These are phyloP conservation scores for Chorisops tibialis DNA, from an alignment of 2,888 invertebrate species.

Conservation along the genomic window DNA sequence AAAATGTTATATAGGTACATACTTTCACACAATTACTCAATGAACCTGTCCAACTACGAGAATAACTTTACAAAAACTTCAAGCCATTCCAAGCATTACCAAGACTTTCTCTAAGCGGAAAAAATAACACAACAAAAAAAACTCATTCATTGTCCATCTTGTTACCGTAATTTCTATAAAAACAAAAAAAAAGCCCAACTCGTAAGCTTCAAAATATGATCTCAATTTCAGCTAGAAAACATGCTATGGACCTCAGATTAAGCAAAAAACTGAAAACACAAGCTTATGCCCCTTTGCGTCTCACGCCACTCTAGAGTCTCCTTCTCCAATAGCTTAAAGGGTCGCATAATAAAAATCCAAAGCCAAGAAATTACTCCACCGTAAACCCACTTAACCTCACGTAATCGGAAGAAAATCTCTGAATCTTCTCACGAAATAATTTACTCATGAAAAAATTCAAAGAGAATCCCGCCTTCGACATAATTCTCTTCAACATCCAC, in stretches of 20 bases:
- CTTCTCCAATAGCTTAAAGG: background rate
- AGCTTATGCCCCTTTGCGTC: background rate
- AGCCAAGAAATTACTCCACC: slow-evolving; percentile 27
- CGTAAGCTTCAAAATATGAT: slow-evolving; percentile 8
- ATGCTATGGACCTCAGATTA: background rate
- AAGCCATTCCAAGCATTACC: no score
- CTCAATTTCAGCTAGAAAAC: slow-evolving; percentile 11
- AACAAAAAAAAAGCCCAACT: no score
- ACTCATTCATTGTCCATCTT: slow-evolving; percentile 3
- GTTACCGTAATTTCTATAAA: slow-evolving; percentile 8
- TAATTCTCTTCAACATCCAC: no score
- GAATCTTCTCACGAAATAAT: slow-evolving; percentile 24
- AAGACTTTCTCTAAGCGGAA: background rate
- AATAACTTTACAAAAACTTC: no score
- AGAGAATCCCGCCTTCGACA: no score
- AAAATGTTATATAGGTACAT: no score
- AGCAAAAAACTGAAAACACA: background rate
- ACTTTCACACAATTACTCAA: no score
- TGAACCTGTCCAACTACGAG: no score
- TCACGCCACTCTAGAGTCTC: background rate
- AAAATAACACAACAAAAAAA: background rate
- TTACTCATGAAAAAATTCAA: background rate
- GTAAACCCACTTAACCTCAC: slow-evolving; percentile 28
- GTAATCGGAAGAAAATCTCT: slow-evolving; percentile 27
- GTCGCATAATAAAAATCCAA: slow-evolving; percentile 19